Evolutionary conservation across 2,888 invertebrate species (phyloP), one percentile per base, ranked within the genome.

Genomic region (Tromatobia lineatoria): DNA sequence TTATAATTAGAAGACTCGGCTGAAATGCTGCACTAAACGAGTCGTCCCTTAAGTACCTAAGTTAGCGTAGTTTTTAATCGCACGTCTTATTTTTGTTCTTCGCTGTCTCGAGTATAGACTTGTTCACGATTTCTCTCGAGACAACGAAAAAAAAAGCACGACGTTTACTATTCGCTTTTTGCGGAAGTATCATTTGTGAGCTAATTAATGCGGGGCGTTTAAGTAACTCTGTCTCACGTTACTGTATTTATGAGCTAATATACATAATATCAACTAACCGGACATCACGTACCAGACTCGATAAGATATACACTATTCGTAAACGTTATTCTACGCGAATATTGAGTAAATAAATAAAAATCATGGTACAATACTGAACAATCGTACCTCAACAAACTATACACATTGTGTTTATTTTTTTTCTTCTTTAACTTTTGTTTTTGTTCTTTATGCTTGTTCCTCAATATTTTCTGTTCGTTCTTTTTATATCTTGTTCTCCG

Each of bases 121-220:
- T 64, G 20, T 64, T 11, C 20, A 13, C n/a, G 13, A 13, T 15
- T 7, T n/a, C 13, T 59, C 34, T 29, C 54, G 70, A 47, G 18
- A 64, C 54, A 54, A 64, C 52, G 45, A 23, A 50, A 34, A 70
- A 70, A 69, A 38, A 38, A 29, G 4, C 11, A 61, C 34, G n/a
- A 15, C 25, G 45, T 70, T 75, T n/a, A 67, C 77, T 75, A 64
- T 52, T 76, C 61, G 78, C 52, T 20, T 52, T n/a, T 76, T 67
- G 80, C 64, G 80, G 76, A 83, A 80, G 83, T 80, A 70, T 50
- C 70, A 80, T 74, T 75, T 75, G 70, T 74, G 64, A 80, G 78
- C 66, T 81, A 80, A 66, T 67, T 20, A 45, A 78, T 59, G 77
- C 67, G 67, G 77, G 29, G 57, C n/a, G 52, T 66, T 69, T 69